These are phyloP conservation scores for Enchytraeus crypticus DNA, from an alignment of 2,888 invertebrate genomes.

Conservation along the genomic window DNA sequence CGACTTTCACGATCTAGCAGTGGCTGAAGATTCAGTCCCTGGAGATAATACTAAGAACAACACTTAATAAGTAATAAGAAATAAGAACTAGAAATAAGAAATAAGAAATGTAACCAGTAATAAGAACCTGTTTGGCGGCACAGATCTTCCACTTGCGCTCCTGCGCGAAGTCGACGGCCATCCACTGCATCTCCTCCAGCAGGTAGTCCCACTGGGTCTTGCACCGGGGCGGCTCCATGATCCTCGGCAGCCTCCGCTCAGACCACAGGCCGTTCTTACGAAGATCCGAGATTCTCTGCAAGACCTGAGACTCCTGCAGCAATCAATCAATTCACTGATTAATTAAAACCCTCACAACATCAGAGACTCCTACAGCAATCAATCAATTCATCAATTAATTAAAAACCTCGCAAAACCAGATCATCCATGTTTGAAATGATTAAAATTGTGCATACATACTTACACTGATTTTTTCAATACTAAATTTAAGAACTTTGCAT, in stretches of 20 bases:
- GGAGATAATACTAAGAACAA: too few species aligned
- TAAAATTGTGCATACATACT: too few species aligned
- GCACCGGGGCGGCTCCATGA: constrained; percentile 5
- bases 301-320: constrained; percentile 61
- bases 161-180: constrained; percentile 17
- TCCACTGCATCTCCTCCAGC: constrained; percentile 16
- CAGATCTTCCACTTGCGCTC: constrained; percentile 14
- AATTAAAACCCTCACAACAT: not conserved
- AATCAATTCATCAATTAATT: not conserved
- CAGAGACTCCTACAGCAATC: not conserved
- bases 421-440: too few species aligned
- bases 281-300: constrained; percentile 79
- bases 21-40: too few species aligned
- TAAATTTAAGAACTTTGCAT: too few species aligned
- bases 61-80: too few species aligned
- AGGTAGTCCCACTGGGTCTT: constrained; percentile 14
- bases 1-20: too few species aligned
- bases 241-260: constrained; percentile 58
- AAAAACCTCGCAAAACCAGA: too few species aligned
- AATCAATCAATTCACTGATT: not conserved
- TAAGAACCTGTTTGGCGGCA: constrained; percentile 1
- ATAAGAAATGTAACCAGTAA: not conserved
- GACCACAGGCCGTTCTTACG: constrained; percentile 91
- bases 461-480: too few species aligned
- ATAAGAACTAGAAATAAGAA: too few species aligned